These are phyloP conservation scores for Rana temporaria DNA, from an alignment of 2,113 vertebrate species.

Conservation along the genomic window DNA sequence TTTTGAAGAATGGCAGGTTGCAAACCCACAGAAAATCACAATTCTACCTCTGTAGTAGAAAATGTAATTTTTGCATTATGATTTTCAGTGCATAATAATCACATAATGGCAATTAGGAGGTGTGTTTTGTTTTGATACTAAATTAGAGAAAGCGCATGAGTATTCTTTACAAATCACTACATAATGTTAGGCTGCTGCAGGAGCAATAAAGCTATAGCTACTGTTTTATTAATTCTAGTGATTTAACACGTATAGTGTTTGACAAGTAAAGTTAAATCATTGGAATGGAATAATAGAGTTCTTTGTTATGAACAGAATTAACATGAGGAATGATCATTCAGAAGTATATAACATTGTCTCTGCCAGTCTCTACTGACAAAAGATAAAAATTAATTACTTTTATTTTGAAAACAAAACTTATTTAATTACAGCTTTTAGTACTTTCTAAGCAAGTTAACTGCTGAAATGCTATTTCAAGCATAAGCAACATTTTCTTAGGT, in stretches of 20 bases:
- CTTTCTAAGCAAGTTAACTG: slow-evolving; percentile 7
- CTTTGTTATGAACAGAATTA: slow-evolving; percentile 12
- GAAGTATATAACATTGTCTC: background rate
- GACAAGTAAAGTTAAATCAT: slow-evolving; percentile 28
- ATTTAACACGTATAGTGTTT: slow-evolving; percentile 6
- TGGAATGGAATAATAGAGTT: slow-evolving; percentile 1
- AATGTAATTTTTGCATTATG: slow-evolving; percentile 29
- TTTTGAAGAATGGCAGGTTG: slow-evolving; percentile 44
- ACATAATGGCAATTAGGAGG: slow-evolving; percentile 36
- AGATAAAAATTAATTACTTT: slow-evolving; percentile 16
- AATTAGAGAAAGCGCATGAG: slow-evolving; percentile 31
- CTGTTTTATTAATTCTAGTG: slow-evolving; percentile 25
- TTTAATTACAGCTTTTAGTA: slow-evolving; percentile 40
- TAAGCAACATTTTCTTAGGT: slow-evolving; percentile 18
- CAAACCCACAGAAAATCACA: slow-evolving; percentile 40
- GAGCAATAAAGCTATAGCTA: slow-evolving; percentile 28
- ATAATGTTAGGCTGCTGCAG: background rate
- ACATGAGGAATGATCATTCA: slow-evolving; percentile 1
- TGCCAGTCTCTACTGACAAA: background rate
- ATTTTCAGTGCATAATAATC: slow-evolving; percentile 44
- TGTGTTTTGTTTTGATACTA: slow-evolving; percentile 36
- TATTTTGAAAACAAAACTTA: slow-evolving; percentile 13
- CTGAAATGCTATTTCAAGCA: background rate
- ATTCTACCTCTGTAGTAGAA: slow-evolving; percentile 14
- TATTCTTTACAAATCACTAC: slow-evolving; percentile 17